Base-by-base conservation (phyloP, 2,113 vertebrate genomes). In the Nibea coibor region DNA sequence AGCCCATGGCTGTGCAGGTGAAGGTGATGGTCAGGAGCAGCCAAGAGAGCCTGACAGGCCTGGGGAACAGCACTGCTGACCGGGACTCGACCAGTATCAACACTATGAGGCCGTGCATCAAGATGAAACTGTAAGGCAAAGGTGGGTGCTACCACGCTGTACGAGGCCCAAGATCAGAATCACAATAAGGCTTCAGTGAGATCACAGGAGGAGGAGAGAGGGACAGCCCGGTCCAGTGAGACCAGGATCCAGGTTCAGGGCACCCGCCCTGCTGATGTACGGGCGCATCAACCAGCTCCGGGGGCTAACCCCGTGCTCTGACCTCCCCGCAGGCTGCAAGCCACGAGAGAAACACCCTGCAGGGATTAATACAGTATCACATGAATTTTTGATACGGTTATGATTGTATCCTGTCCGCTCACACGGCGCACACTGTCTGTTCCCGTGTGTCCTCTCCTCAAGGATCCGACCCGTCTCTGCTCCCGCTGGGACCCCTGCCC, bases 1-100 rank as follows among this genome's bases (percentile, higher is more conserved):
- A 99, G 88, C 97, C 97, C 98, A 98, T 98, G 93, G 94, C 87
- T 78, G 82, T 82, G 80, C 87, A 88, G 67, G 90, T 80, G 61
- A 87, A 69, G 80, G 88, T 85, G 91, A 83, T 51, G 84, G 82
- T 89, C 81, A 88, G 81, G 54, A 89, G 89, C 74, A 86, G 82
- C 87, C 83, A 85, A 81, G 84, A 62, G 84, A 85, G 85, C 71
- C 80, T 72, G 78, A 61, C 83, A 56, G 72, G 83, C 88, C 77
- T 58, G 66, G 83, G 62, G 24, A 86, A 59, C 47, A 69, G 75
- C 84, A 43, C 87, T 51, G 82, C 86, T 54, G 88, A 78, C 72
- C 72, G 88, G 88, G 80, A 72, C 80, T 89, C 67, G 66, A 81
- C 78, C 85, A 85, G 61, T 15, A 71, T 45, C 80, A 86, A 73